Evolutionary conservation across 2,888 invertebrate genomes (phyloP).

Genomic region (Dryobota labecula): DNA sequence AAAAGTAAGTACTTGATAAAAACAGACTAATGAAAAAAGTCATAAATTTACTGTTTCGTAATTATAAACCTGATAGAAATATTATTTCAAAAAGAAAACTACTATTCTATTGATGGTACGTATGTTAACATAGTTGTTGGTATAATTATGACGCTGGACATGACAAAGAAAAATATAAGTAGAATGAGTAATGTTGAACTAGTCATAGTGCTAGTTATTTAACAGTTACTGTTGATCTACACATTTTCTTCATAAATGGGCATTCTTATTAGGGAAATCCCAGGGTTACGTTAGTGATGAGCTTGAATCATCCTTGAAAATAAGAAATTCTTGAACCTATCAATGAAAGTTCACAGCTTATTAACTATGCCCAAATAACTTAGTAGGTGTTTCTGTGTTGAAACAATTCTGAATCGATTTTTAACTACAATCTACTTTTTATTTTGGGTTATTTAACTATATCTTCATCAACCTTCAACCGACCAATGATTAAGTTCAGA

Average conservation of each 20-base stretch:
- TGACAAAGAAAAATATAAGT: constrained; percentile 17
- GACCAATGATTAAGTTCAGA: not conserved
- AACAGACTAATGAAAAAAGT: too few species aligned
- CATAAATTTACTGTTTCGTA: too few species aligned
- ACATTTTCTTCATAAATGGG: not conserved
- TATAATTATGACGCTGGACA: not conserved
- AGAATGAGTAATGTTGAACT: constrained; percentile 9
- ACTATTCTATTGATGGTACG: not conserved
- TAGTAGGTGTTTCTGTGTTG: too few species aligned
- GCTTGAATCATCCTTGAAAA: constrained; percentile 3
- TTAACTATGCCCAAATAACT: too few species aligned
- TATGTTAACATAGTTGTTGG: constrained; percentile 24
- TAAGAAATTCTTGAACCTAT: not conserved
- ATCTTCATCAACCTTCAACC: not conserved
- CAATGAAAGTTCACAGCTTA: not conserved
- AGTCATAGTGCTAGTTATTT: not conserved
- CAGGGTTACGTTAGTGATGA: not conserved
- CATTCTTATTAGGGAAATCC: not conserved
- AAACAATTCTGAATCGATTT: not conserved
- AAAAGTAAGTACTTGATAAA: too few species aligned
- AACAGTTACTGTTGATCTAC: not conserved
- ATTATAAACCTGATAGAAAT: too few species aligned
- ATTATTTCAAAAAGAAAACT: constrained; percentile 10
- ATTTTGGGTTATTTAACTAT: not conserved
- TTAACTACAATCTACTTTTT: not conserved